Percentiles rank a stretch among this genome's conserved stretches.
Evolutionary conservation across 2,113 vertebrate genomes (phyloP).

Genomic region (Barnardius zonarius): DNA sequence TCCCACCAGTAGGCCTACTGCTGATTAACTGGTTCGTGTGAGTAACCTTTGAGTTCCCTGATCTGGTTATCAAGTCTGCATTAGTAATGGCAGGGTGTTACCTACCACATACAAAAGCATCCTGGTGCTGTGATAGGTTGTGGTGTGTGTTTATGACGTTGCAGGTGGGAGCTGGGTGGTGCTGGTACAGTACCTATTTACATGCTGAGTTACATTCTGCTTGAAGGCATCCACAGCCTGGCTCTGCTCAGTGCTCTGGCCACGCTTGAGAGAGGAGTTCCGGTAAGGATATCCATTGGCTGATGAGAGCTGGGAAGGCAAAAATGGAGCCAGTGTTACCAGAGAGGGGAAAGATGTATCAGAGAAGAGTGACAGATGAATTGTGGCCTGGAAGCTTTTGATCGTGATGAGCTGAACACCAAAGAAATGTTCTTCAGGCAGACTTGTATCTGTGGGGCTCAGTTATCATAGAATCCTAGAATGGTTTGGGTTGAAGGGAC

Average conservation of each 20-base stretch:
- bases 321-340: not conserved
- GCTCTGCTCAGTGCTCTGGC: constrained; percentile 15
- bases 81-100: not conserved
- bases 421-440: not conserved
- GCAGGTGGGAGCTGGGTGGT: not conserved
- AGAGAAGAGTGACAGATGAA: not conserved
- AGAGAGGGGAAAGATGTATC: not conserved
- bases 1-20: not conserved
- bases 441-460: not conserved
- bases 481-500: not conserved
- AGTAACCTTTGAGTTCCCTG: not conserved
- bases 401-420: not conserved
- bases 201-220: constrained; percentile 52
- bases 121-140: fast-evolving
- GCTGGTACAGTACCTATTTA: constrained; percentile 47
- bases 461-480: not conserved
- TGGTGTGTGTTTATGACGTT: not conserved
- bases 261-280: constrained; percentile 55
- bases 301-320: constrained; percentile 73
- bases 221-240: constrained; percentile 59
- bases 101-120: not conserved
- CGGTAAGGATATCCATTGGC: constrained; percentile 79
- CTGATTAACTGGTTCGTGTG: not conserved
- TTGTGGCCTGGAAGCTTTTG: not conserved
- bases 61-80: not conserved